These are phyloP conservation scores for Heliconius charithonia DNA, from an alignment of 2,888 invertebrate genomes.

Conservation along the genomic window DNA sequence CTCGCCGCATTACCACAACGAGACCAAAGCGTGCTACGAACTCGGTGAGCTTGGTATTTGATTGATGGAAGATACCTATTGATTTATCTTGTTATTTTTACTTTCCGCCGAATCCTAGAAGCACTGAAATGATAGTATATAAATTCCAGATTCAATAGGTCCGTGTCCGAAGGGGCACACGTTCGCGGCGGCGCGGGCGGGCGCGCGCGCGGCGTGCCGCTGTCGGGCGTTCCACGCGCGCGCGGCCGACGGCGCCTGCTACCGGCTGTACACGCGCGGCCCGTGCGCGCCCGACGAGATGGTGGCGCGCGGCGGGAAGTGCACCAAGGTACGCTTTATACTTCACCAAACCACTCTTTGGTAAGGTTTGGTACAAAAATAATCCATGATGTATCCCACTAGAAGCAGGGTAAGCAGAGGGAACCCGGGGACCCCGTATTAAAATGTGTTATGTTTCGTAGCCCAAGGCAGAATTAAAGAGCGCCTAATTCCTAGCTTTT, in stretches of 20 bases:
- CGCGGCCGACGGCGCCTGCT: constrained; percentile 86
- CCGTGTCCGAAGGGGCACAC: constrained; percentile 90
- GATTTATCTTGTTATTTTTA: too few species aligned
- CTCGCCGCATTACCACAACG: constrained; percentile 89
- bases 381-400: too few species aligned
- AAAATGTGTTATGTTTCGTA: too few species aligned
- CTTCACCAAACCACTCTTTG: too few species aligned
- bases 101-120: too few species aligned
- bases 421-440: too few species aligned
- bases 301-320: constrained; percentile 87
- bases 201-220: constrained; percentile 83
- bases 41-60: constrained; percentile 80
- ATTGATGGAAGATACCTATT: too few species aligned
- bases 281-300: constrained; percentile 89
- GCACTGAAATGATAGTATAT: background rate
- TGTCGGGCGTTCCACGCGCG: constrained; percentile 87
- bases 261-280: constrained; percentile 90
- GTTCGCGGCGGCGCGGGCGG: constrained; percentile 72
- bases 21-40: constrained; percentile 88
- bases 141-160: constrained; percentile 86
- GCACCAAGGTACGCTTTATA: constrained; percentile 71
- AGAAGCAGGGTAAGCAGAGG: too few species aligned
- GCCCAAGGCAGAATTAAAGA: too few species aligned
- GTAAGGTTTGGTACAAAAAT: too few species aligned
- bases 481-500: too few species aligned